Percentiles rank a stretch among this genome's conserved stretches.
These are phyloP conservation scores for Enteromius afrohamiltoni DNA, from an alignment of 2,797 vertebrate species.

Conservation along the genomic window DNA sequence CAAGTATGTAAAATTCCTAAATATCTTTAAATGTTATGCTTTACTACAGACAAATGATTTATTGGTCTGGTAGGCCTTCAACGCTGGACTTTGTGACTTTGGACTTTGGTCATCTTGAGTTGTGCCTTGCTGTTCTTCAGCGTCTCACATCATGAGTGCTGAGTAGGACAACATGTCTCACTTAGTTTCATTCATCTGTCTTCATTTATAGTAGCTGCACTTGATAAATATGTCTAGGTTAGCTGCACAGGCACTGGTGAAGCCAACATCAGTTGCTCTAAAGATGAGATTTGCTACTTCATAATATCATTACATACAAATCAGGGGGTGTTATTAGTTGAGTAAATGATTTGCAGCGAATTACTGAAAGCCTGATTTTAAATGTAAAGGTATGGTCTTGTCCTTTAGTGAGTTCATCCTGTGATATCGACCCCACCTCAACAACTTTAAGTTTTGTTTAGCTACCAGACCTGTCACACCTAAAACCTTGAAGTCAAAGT, in stretches of 20 bases:
- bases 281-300: background rate
- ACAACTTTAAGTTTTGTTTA: background rate
- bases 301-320: background rate
- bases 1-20: background rate
- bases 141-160: background rate
- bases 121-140: background rate
- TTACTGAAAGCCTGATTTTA: background rate
- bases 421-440: background rate
- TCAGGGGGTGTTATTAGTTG: background rate
- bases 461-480: background rate
- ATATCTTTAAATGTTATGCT: background rate
- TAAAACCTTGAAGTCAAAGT: slow-evolving; percentile 30
- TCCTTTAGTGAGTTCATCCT: background rate
- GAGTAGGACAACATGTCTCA: background rate
- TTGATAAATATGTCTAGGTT: background rate
- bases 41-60: background rate
- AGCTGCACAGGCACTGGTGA: background rate
- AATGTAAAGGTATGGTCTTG: background rate
- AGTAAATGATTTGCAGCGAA: background rate
- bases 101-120: background rate
- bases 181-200: background rate
- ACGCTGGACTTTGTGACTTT: background rate
- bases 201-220: background rate
- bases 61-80: background rate
- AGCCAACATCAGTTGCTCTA: background rate